Percentiles rank a stretch among this genome's conserved stretches.
phyloP scores from a whole-genome alignment of 2,797 vertebrate genomes.

The Adrianichthys oophorus region DNA sequence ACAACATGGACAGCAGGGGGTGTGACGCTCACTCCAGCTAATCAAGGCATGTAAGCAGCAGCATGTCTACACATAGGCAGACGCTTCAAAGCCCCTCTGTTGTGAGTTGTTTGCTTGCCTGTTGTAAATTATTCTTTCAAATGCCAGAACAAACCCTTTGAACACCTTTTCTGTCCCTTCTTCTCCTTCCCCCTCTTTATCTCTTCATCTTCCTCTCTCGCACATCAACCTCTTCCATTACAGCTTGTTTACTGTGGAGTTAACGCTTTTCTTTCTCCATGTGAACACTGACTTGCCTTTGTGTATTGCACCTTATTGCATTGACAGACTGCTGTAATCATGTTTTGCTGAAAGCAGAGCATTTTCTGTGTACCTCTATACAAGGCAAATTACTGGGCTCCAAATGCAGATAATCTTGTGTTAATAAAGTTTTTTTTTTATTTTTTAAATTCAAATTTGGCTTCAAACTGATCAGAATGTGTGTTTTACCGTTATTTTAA shows the following conservation, averaged over 20 bases:
- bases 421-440: background rate
- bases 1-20: constrained; percentile 59
- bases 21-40: constrained; percentile 47
- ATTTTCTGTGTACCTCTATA: constrained; percentile 22
- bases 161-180: constrained; percentile 47
- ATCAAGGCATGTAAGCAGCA: constrained; percentile 60
- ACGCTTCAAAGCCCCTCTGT: constrained; percentile 59
- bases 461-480: too few relatives aligned
- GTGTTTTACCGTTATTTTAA: too few relatives aligned
- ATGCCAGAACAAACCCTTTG: constrained; percentile 58
- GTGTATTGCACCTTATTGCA: constrained; percentile 50
- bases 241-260: constrained; percentile 44
- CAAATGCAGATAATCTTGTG: background rate
- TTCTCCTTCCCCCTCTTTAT: constrained; percentile 11
- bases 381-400: constrained; percentile 6
- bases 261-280: constrained; percentile 29
- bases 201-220: constrained; percentile 22
- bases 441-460: background rate
- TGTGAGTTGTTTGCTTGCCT: constrained; percentile 38
- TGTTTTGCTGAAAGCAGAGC: constrained; percentile 34
- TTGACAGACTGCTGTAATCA: constrained; percentile 37
- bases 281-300: constrained; percentile 10
- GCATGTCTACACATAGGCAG: constrained; percentile 44
- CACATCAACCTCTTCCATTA: constrained; percentile 44
- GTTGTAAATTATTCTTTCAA: constrained; percentile 56